phyloP scores from a whole-genome alignment of 1,140 invertebrate genomes.

The Magallana gigas region DNA sequence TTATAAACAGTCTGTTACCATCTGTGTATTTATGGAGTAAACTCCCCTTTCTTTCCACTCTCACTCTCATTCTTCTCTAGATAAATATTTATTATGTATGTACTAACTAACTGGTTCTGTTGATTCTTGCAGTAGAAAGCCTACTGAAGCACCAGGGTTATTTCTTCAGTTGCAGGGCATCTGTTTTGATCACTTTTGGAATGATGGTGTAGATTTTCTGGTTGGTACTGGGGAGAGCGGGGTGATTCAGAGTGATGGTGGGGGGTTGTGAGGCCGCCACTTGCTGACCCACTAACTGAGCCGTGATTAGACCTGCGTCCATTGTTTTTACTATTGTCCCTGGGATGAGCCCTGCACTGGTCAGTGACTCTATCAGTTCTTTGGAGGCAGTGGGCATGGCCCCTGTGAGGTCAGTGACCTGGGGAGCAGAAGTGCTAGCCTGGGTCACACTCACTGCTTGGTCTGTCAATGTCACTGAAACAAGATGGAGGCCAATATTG shows the following conservation, averaged over 20 bases:
- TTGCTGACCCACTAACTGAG: background rate
- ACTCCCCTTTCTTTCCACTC: no score
- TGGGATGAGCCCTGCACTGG: constrained; percentile 2
- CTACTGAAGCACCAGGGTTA: constrained; percentile 28
- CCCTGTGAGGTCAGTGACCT: background rate
- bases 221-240: background rate
- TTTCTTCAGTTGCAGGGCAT: background rate
- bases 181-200: constrained; percentile 17
- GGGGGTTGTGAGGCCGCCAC: background rate
- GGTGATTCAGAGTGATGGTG: constrained; percentile 11
- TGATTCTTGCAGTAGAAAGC: background rate
- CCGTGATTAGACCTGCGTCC: background rate
- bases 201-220: constrained; percentile 30
- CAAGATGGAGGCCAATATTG: background rate
- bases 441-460: background rate
- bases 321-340: background rate
- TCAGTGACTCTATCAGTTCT: constrained; percentile 21
- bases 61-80: no score
- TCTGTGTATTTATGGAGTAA: no score
- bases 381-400: constrained; percentile 1
- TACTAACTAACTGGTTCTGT: no score
- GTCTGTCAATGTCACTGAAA: constrained; percentile 20
- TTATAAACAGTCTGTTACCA: no score
- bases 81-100: no score
- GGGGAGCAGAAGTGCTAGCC: background rate